Conservation (phyloP, 1,140 invertebrate species). For the Dermatophagoides farinae region DNA sequence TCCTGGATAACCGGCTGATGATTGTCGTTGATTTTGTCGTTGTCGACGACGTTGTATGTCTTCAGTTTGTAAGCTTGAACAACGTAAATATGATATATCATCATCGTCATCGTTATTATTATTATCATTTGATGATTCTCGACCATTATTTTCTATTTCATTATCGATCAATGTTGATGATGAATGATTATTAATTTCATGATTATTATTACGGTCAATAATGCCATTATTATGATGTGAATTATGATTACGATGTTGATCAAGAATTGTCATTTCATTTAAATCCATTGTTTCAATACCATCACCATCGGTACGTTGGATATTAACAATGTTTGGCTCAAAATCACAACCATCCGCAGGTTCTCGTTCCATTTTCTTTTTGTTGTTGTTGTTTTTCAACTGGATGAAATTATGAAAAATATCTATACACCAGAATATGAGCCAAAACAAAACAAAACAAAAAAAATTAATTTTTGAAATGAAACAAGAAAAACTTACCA, state of each 20-base stretch:
- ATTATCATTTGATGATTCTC: not conserved
- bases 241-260: too few species aligned
- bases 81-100: slow-evolving; percentile 49
- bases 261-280: not conserved
- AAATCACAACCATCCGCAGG: not conserved
- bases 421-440: too few species aligned
- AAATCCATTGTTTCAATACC: not conserved
- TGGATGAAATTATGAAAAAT: too few species aligned
- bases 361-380: not conserved
- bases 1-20: slow-evolving; percentile 75
- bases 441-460: too few species aligned
- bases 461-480: too few species aligned
- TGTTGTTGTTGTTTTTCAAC: too few species aligned
- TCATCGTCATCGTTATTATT: slow-evolving; percentile 5
- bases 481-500: too few species aligned
- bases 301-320: not conserved
- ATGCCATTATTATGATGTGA: not conserved
- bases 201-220: too few species aligned
- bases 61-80: slow-evolving; percentile 65
- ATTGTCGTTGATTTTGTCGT: slow-evolving; percentile 25
- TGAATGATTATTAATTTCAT: not conserved
- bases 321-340: not conserved
- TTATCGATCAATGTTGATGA: too few species aligned
- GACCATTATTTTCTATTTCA: too few species aligned
- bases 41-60: slow-evolving; percentile 51